Base-by-base conservation (phyloP, 2,797 vertebrate species). In the Apogon talboti region DNA sequence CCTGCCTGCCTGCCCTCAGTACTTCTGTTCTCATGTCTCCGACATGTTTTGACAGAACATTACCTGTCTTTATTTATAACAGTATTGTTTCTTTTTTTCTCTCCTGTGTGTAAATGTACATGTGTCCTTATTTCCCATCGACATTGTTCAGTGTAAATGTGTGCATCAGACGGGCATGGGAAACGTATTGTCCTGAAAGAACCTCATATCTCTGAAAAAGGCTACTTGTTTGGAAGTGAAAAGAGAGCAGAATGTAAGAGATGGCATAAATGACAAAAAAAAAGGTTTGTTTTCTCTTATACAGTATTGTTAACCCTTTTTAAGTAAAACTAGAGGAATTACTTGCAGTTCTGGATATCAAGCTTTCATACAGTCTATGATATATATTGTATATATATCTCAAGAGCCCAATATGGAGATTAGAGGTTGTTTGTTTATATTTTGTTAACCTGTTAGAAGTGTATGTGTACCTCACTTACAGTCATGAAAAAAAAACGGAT, bases 1-100 rank as follows among this genome's bases (percentile, higher is more conserved):
- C 89, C 90, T 89, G 81, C 82, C 87, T 85, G 85, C 85, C 85
- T 83, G 87, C 81, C 91, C 84, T 87, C 78, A 74, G 84, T 83
- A 80, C 81, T 79, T 91, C 86, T 87, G 85, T 89, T 71, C 78
- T 87, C 87, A 78, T 71, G 88, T 89, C 86, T 78, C 78, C 13
- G 76, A 87, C 85, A 79, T 81, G 74, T 81, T 84, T 61, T 62
- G 50, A 78, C 85, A 73, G 81, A 73, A 76, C 45, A 48, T 79
- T 56, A 71, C 65, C 74, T 54, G 74, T 90, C 76, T 89, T 89
- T 89, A 86, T 91, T 90, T 92, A 85, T 86, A 71, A 89, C 84
- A 82, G 80, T 90, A 66, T 89, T 83, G 77, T 81, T 79, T 66
- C 18, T 30, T 43, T 49, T 35, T 53, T 44, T 45, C 12, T 81